These are phyloP conservation scores for Melikaiella ostensackeni DNA, from an alignment of 2,888 invertebrate genomes.

Conservation along the genomic window DNA sequence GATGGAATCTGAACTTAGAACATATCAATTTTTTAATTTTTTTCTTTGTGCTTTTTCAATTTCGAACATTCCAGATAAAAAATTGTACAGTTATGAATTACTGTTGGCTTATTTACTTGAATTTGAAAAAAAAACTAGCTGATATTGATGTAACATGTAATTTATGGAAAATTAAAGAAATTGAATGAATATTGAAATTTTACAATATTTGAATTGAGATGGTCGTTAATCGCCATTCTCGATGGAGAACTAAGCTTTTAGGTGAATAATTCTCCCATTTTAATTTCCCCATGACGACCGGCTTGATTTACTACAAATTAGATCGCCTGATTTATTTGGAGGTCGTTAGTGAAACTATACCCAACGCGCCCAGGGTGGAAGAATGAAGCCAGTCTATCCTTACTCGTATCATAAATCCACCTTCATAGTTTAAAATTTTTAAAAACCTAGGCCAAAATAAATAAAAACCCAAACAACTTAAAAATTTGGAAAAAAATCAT, in stretches of 20 bases:
- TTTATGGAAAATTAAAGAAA: not conserved
- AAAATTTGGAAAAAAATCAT: no score
- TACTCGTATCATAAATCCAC: not conserved
- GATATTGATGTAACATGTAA: no score
- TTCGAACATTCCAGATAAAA: no score
- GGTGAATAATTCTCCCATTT: not conserved
- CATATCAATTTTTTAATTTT: no score
- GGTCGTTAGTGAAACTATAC: slow-evolving; percentile 7
- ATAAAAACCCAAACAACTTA: no score
- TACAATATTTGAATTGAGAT: not conserved
- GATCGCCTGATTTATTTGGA: slow-evolving; percentile 21
- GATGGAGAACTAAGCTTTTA: not conserved
- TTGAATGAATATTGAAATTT: not conserved
- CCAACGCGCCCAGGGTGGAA: slow-evolving; percentile 1
- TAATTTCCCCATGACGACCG: not conserved
- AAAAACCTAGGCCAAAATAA: no score
- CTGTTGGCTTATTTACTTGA: no score
- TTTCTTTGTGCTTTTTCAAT: no score
- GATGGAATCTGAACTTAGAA: no score
- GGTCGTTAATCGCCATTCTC: not conserved
- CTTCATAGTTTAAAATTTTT: no score
- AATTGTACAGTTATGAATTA: no score
- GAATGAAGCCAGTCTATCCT: not conserved
- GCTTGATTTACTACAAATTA: slow-evolving; percentile 35
- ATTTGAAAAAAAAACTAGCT: not conserved